Base-by-base conservation (phyloP, 2,797 vertebrate genomes). In the Scolopax rusticola region DNA sequence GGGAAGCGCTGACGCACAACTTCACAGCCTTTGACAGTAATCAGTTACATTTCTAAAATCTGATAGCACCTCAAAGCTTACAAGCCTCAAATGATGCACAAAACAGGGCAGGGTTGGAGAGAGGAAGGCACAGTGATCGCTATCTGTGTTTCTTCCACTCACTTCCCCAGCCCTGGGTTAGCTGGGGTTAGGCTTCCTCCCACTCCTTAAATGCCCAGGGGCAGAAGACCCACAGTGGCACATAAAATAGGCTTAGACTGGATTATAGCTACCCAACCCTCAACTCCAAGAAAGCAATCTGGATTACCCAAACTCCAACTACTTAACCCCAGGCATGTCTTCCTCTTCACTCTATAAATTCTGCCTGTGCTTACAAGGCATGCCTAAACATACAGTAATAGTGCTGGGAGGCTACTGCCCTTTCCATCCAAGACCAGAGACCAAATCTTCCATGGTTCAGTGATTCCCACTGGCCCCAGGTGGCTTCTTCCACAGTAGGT, bases 391-490 rank as follows among this genome's bases (percentile, higher is more conserved):
- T 5, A 32, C n/a, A 33, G 13, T 21, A 4, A 32, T 3, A 24
- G 60, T 8, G 19, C 56, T 28, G 47, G n/a, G 23, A 70, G n/a
- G 12, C 19, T 38, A 9, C 12, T 3, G 3, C 32, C n/a, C 57
- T n/a, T 38, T 57, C n/a, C 38, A 23, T 4, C 23, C 15, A 56
- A 69, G 47, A 45, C 2, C 60, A 65, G 40, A 74, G 19, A 79
- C 14, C n/a, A 56, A 65, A n/a, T 8, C 17, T 65, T 15, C 30
- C 1, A 10, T 4, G 13, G 40, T 36, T 74, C 70, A 38, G 25
- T 4, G 19, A 36, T 25, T 57, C 43, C 19, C 40, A 21, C 0
- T 53, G 3, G 14, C 25, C 16, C 28, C 12, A 12, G 3, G 2
- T 32, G 27, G n/a, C 9, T 51, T 24, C 77, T 53, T 48, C 77